Conservation (phyloP, 2,113 vertebrate genomes). For the Rhea americana region DNA sequence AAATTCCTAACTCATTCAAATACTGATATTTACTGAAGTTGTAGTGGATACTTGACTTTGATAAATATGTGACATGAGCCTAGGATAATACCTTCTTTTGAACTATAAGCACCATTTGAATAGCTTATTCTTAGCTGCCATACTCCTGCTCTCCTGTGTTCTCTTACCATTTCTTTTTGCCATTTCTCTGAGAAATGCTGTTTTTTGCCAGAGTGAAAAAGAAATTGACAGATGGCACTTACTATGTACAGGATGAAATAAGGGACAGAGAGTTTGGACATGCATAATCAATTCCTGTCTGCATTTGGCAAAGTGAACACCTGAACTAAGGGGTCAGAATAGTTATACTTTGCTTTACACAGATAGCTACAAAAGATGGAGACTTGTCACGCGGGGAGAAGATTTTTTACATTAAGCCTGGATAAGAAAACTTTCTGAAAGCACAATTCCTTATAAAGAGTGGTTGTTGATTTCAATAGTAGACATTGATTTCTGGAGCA, state of each 20-base stretch:
- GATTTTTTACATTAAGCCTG: background rate
- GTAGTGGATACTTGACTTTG: background rate
- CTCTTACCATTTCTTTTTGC: background rate
- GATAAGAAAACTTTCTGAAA: background rate
- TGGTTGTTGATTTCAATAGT: background rate
- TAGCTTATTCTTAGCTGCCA: background rate
- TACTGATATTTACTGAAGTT: background rate
- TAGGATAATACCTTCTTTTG: background rate
- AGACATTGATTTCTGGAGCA: background rate
- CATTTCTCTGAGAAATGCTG: background rate
- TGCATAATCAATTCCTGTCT: background rate
- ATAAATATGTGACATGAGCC: background rate
- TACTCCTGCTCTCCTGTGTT: background rate
- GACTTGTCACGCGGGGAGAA: background rate
- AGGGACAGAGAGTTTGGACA: background rate
- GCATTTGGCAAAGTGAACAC: background rate
- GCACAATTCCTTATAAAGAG: background rate
- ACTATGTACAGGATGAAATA: background rate
- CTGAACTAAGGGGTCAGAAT: background rate
- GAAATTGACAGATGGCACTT: background rate
- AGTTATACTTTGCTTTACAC: background rate
- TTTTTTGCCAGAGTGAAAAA: background rate
- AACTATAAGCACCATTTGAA: background rate
- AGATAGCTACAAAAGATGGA: background rate
- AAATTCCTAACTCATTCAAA: background rate